A percentile compares a stretch with the other conserved stretches of the same genome.
phyloP scores from a whole-genome alignment of 2,113 vertebrate genomes.

The Glareola pratincola region DNA sequence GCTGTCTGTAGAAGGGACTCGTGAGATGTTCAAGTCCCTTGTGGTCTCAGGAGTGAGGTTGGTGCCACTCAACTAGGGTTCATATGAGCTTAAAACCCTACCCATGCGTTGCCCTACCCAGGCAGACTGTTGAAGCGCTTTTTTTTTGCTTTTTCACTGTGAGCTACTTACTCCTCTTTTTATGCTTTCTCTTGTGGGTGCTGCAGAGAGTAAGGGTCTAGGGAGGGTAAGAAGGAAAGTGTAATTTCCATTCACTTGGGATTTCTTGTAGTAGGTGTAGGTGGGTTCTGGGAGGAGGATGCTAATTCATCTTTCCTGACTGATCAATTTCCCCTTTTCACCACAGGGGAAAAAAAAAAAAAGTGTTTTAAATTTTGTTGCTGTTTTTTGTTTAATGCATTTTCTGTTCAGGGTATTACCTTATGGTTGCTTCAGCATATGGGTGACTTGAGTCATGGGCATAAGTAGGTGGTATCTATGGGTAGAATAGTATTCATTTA shows the following conservation, averaged over 20 bases:
- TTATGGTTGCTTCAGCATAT: background rate
- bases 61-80: background rate
- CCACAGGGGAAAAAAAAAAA: background rate
- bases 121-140: background rate
- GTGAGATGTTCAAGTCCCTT: background rate
- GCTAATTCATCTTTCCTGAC: background rate
- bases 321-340: background rate
- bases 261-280: background rate
- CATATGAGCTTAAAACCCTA: background rate
- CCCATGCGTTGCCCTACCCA: fast-evolving
- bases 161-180: background rate
- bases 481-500: background rate
- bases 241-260: background rate
- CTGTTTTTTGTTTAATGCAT: background rate
- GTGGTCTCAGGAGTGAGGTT: background rate
- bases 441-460: conserved; percentile 24
- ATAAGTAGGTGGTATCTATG: background rate
- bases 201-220: background rate
- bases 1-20: background rate
- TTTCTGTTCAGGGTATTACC: conserved; percentile 15
- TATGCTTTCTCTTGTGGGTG: background rate
- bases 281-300: background rate
- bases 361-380: background rate
- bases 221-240: background rate
- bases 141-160: background rate